phyloP scores from a whole-genome alignment of 1,140 invertebrate species.

The Propsilocerus akamusi region DNA sequence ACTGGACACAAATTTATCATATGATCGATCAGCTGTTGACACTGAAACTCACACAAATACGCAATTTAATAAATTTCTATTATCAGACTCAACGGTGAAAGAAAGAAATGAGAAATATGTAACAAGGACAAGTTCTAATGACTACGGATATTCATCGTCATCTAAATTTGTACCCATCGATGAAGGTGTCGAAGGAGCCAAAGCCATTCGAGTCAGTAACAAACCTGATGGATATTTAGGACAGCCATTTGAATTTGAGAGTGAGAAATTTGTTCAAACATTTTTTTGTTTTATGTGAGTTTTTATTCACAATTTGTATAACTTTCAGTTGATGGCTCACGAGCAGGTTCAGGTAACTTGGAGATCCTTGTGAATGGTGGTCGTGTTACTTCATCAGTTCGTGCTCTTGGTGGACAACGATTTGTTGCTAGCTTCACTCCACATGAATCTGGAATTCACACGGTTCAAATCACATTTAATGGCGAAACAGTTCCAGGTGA shows the following conservation, averaged over 20 bases:
- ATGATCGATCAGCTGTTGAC: slow-evolving; percentile 24
- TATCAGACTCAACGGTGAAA: slow-evolving; percentile 21
- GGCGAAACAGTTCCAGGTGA: slow-evolving; percentile 80
- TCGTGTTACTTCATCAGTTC: slow-evolving; percentile 82
- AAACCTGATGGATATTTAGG: slow-evolving; percentile 73
- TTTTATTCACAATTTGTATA: slow-evolving; percentile 8
- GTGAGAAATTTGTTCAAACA: slow-evolving; percentile 34
- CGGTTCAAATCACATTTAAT: slow-evolving; percentile 93
- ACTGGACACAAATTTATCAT: slow-evolving; percentile 27
- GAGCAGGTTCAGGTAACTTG: slow-evolving; percentile 87
- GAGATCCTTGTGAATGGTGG: slow-evolving; percentile 94
- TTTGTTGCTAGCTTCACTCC: slow-evolving; percentile 85
- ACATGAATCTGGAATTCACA: slow-evolving; percentile 63
- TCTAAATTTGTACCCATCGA: slow-evolving; percentile 23
- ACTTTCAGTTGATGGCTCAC: slow-evolving; percentile 75
- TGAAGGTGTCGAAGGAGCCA: slow-evolving; percentile 34
- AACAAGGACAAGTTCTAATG: slow-evolving; percentile 11
- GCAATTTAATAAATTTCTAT: slow-evolving; percentile 33
- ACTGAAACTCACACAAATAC: slow-evolving; percentile 36
- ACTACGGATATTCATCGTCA: slow-evolving; percentile 11
- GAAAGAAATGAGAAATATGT: slow-evolving; percentile 21
- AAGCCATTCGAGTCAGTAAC: slow-evolving; percentile 65
- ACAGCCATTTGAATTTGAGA: slow-evolving; percentile 87
- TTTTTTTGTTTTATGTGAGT: not conserved
- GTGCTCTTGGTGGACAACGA: slow-evolving; percentile 75